A percentile compares a stretch with the other conserved stretches of the same genome.
These are phyloP conservation scores for Helicorthomorpha holstii DNA, from an alignment of 1,140 invertebrate genomes.

Conservation along the genomic window DNA sequence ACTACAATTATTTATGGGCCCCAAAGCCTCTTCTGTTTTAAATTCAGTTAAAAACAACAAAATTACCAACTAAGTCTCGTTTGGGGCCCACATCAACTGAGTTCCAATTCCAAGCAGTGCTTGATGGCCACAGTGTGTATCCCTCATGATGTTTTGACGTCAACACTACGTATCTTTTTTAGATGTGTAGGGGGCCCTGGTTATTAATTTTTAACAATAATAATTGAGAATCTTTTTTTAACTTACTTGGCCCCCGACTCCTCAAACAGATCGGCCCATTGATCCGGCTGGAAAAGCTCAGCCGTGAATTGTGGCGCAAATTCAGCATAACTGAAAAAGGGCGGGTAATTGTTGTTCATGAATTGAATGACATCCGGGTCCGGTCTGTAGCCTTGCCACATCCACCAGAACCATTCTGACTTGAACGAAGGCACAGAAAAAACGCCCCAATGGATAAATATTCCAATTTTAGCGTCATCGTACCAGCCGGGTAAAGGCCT, in stretches of 20 bases:
- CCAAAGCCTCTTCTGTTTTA: too few species aligned
- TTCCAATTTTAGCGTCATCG: conserved; percentile 74
- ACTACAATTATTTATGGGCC: too few species aligned
- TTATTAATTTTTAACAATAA: neutral
- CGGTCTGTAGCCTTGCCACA: conserved; percentile 17
- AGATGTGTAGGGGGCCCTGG: neutral
- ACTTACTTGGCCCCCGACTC: neutral
- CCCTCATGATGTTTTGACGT: conserved; percentile 92
- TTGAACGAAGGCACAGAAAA: conserved; percentile 71
- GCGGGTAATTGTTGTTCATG: neutral
- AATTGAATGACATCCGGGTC: neutral
- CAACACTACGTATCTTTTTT: conserved; percentile 59
- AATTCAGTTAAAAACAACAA: too few species aligned
- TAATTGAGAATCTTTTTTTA: neutral
- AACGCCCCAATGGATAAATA: conserved; percentile 87
- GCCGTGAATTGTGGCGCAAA: neutral
- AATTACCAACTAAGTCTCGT: conserved; percentile 51
- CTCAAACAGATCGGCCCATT: neutral
- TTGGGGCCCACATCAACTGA: conserved; percentile 66
- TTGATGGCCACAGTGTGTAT: conserved; percentile 73
- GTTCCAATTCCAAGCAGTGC: conserved; percentile 78
- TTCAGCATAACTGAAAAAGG: neutral
- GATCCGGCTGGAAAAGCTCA: neutral
- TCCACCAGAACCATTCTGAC: conserved; percentile 74
- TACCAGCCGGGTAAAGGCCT: conserved; percentile 76